Conservation (phyloP, 2,888 invertebrate genomes). For the Syrista parreyssii region DNA sequence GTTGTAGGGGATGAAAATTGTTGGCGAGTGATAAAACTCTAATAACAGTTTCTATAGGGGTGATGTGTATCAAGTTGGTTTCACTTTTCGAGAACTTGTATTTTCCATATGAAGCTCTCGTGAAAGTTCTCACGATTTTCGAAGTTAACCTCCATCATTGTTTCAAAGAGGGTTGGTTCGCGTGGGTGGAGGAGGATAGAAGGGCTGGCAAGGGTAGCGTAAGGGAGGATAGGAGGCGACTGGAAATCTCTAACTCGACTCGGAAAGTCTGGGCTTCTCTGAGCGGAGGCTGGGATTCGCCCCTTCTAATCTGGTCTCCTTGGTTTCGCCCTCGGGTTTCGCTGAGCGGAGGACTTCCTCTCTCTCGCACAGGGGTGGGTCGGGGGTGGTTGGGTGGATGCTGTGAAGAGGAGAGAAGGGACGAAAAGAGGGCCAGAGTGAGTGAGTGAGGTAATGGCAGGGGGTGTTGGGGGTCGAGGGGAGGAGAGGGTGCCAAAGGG, state of each 20-base stretch:
- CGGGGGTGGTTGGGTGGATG: slow-evolving; percentile 24
- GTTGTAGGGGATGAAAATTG: not conserved
- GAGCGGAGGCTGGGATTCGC: slow-evolving; percentile 48
- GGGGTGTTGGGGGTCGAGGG: slow-evolving; percentile 31
- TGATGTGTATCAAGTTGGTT: not conserved
- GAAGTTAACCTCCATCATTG: slow-evolving; percentile 49
- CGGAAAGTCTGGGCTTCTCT: slow-evolving; percentile 42
- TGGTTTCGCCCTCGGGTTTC: slow-evolving; percentile 62
- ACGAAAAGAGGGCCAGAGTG: slow-evolving; percentile 18
- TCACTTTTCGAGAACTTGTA: not conserved
- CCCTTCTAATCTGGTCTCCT: slow-evolving; percentile 65
- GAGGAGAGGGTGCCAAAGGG: slow-evolving; percentile 31
- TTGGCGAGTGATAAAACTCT: not conserved
- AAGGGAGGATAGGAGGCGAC: slow-evolving; percentile 28
- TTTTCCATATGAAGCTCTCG: slow-evolving; percentile 8
- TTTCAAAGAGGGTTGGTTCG: slow-evolving; percentile 37
- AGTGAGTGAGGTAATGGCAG: slow-evolving; percentile 23
- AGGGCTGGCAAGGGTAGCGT: slow-evolving; percentile 14
- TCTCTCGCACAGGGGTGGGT: slow-evolving; percentile 11
- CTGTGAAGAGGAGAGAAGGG: slow-evolving; percentile 9
- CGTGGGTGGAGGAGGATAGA: slow-evolving; percentile 14
- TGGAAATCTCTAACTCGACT: slow-evolving; percentile 51
- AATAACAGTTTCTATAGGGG: not conserved
- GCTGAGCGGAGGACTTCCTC: slow-evolving; percentile 20
- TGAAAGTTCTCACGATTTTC: slow-evolving; percentile 22